These are phyloP conservation scores for Prenolepis imparis DNA, from an alignment of 2,888 invertebrate genomes.

Conservation along the genomic window DNA sequence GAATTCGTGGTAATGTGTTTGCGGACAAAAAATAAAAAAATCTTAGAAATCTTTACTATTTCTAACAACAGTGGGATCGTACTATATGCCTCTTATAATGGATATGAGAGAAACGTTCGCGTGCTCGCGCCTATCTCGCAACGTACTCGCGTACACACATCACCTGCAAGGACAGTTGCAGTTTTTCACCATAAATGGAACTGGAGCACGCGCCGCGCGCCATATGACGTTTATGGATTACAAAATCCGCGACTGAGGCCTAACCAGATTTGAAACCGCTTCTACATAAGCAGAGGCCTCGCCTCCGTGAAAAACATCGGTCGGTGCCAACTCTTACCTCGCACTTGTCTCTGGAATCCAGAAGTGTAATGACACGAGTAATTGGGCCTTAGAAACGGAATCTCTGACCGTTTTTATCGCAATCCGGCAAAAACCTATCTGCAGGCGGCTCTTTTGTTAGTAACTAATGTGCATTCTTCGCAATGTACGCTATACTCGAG, in stretches of 20 bases:
- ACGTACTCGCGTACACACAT: slow-evolving; percentile 64
- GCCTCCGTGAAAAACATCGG: slow-evolving; percentile 62
- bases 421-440: slow-evolving; percentile 38
- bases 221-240: slow-evolving; percentile 80
- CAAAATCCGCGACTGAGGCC: slow-evolving; percentile 77
- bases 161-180: slow-evolving; percentile 78
- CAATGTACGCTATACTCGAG: slow-evolving; percentile 21
- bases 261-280: slow-evolving; percentile 81
- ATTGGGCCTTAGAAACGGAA: slow-evolving; percentile 81
- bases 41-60: not conserved
- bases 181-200: slow-evolving; percentile 83
- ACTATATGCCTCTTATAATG: slow-evolving; percentile 59
- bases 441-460: slow-evolving; percentile 74
- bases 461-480: slow-evolving; percentile 68
- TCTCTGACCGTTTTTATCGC: slow-evolving; percentile 69
- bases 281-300: slow-evolving; percentile 76
- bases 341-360: slow-evolving; percentile 76
- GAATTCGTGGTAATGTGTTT: not conserved
- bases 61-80: not conserved
- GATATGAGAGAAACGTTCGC: slow-evolving; percentile 68
- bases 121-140: slow-evolving; percentile 60
- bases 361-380: slow-evolving; percentile 81
- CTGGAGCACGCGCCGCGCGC: slow-evolving; percentile 81
- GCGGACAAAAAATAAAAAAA: slow-evolving; percentile 2
- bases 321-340: slow-evolving; percentile 67